Conservation (phyloP, 2,113 vertebrate genomes). For the Apodemus sylvaticus region DNA sequence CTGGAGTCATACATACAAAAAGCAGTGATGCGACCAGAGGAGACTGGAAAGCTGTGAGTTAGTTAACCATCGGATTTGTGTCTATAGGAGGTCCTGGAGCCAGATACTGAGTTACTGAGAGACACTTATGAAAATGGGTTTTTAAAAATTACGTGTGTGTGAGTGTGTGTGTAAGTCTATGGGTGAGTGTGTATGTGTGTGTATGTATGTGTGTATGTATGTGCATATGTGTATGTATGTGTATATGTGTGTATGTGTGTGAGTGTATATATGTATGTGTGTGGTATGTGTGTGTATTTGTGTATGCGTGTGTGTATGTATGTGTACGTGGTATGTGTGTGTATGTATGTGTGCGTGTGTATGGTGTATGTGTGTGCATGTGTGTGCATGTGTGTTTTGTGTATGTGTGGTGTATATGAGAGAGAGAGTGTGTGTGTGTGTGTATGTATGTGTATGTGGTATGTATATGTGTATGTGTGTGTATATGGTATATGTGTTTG, state of each 20-base stretch:
- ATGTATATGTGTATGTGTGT: neutral
- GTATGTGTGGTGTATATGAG: too few species aligned
- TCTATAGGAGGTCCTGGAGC: neutral
- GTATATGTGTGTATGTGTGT: neutral
- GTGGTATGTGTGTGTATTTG: neutral
- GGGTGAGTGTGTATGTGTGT: neutral
- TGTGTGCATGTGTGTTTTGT: neutral
- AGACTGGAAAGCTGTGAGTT: neutral
- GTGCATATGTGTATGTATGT: neutral
- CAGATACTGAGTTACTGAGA: neutral
- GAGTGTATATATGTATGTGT: neutral
- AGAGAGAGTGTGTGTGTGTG: neutral
- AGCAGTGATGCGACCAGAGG: neutral
- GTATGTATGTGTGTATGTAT: neutral
- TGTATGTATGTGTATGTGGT: neutral
- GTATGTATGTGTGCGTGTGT: neutral
- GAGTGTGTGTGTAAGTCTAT: neutral
- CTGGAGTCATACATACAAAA: neutral
- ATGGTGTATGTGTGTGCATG: neutral
- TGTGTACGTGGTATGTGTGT: neutral
- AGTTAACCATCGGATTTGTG: neutral
- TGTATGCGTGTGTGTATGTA: neutral
- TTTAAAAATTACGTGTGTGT: neutral
- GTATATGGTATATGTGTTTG: neutral
- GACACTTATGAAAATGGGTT: neutral